Percentiles rank a stretch among this genome's conserved stretches.
Evolutionary conservation across 1,140 invertebrate species (phyloP).

Genomic region (Cotesia chilonis): DNA sequence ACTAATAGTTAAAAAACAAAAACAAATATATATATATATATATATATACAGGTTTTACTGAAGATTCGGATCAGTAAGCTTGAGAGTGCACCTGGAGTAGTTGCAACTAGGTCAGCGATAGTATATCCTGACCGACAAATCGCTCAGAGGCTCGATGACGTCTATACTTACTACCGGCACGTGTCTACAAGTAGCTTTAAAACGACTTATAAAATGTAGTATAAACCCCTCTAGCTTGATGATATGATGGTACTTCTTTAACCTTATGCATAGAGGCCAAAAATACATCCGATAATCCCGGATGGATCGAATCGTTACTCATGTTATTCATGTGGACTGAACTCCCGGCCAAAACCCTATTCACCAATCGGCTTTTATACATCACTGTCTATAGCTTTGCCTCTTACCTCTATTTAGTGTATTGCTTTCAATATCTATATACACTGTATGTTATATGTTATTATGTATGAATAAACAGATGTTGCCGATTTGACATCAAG

Average conservation of each 20-base stretch:
- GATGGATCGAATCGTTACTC: slow-evolving; percentile 2
- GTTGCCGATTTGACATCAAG: too few relatives aligned
- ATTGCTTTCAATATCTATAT: background rate
- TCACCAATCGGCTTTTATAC: slow-evolving; percentile 8
- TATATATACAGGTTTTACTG: background rate
- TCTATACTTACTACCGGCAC: slow-evolving; percentile 14
- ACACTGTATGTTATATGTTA: too few relatives aligned
- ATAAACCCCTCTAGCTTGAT: slow-evolving; percentile 3
- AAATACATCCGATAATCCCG: slow-evolving; percentile 24
- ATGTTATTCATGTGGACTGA: slow-evolving; percentile 9
- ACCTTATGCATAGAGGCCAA: slow-evolving; percentile 11
- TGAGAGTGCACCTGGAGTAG: slow-evolving; percentile 27
- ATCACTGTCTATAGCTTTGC: background rate
- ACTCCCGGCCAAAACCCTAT: background rate
- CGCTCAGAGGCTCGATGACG: slow-evolving; percentile 27
- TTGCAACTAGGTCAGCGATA: slow-evolving; percentile 39
- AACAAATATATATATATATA: too few relatives aligned
- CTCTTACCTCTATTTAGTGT: too few relatives aligned
- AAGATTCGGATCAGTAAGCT: slow-evolving; percentile 20
- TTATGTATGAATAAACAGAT: too few relatives aligned
- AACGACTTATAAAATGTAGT: background rate
- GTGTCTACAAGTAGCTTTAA: slow-evolving; percentile 25
- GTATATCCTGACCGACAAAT: slow-evolving; percentile 31
- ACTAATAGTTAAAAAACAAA: too few relatives aligned
- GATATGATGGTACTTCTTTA: slow-evolving; percentile 1